Percentiles rank a stretch among this genome's conserved stretches.
These are phyloP conservation scores for Bradypodion ventrale DNA, from an alignment of 2,797 vertebrate species.

Conservation along the genomic window DNA sequence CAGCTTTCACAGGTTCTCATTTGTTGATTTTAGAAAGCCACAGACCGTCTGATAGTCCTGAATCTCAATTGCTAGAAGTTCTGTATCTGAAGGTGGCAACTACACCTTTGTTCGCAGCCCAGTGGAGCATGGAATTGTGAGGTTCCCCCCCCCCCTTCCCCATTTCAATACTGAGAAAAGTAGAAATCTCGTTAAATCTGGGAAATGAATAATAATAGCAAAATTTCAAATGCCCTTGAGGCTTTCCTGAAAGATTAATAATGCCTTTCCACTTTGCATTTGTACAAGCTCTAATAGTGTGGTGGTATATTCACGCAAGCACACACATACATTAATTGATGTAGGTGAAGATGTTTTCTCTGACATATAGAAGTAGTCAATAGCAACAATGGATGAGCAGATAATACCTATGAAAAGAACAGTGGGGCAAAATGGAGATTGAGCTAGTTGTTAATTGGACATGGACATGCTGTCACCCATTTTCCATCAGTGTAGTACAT, in stretches of 20 bases:
- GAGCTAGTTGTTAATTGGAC: not conserved
- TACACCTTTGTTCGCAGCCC: constrained; percentile 53
- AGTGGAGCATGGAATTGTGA: constrained; percentile 61
- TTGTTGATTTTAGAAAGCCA: not conserved
- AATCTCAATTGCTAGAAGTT: constrained; percentile 25
- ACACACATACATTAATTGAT: not conserved
- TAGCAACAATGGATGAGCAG: not conserved
- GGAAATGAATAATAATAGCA: constrained; percentile 29
- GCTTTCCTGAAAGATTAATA: constrained; percentile 43
- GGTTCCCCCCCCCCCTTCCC: constrained; percentile 18
- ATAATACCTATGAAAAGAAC: not conserved
- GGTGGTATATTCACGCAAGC: not conserved
- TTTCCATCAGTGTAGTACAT: not conserved
- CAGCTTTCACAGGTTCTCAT: not conserved
- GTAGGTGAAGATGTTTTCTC: not conserved
- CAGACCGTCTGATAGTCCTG: not conserved
- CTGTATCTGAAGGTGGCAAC: constrained; percentile 16
- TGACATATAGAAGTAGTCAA: not conserved
- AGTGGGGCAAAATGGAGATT: not conserved
- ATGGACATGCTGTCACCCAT: not conserved
- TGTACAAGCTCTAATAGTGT: not conserved
- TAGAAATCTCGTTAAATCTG: constrained; percentile 49
- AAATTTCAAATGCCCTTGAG: constrained; percentile 47
- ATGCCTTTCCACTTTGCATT: not conserved
- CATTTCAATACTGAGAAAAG: constrained; percentile 38